Evolutionary conservation across 2,888 invertebrate species (phyloP).

Genomic region (Tipula confusa): DNA sequence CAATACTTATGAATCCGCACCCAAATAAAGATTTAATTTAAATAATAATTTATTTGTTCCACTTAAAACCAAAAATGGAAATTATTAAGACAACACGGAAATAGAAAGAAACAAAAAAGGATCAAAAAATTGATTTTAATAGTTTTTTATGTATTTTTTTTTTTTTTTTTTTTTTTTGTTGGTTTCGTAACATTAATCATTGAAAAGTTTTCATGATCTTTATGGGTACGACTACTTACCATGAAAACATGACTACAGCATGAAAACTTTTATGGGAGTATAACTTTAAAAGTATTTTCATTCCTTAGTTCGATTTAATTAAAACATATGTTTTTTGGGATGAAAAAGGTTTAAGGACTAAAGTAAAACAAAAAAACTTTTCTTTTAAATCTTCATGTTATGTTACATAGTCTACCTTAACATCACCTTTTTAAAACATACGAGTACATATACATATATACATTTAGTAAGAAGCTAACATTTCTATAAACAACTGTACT

Average conservation of each 20-base stretch:
- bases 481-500: not conserved
- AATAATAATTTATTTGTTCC: not conserved
- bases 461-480: not conserved
- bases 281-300: not conserved
- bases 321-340: not conserved
- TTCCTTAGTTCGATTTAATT: not conserved
- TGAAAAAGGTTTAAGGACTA: not conserved
- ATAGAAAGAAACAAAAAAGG: not conserved
- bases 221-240: not conserved
- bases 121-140: not conserved
- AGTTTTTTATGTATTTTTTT: not conserved
- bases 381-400: not conserved
- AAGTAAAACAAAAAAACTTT: not conserved
- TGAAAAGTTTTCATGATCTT: not conserved
- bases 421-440: not conserved
- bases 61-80: not conserved
- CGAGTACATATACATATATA: too few species aligned
- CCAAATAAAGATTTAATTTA: not conserved
- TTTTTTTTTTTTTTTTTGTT: not conserved
- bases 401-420: not conserved
- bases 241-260: too few species aligned
- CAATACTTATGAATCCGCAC: too few species aligned
- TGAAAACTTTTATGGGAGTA: not conserved
- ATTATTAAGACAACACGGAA: not conserved
- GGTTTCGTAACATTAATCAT: not conserved